Evolutionary conservation across 2,888 invertebrate genomes (phyloP).

Genomic region (Camptogramma bilineatum): DNA sequence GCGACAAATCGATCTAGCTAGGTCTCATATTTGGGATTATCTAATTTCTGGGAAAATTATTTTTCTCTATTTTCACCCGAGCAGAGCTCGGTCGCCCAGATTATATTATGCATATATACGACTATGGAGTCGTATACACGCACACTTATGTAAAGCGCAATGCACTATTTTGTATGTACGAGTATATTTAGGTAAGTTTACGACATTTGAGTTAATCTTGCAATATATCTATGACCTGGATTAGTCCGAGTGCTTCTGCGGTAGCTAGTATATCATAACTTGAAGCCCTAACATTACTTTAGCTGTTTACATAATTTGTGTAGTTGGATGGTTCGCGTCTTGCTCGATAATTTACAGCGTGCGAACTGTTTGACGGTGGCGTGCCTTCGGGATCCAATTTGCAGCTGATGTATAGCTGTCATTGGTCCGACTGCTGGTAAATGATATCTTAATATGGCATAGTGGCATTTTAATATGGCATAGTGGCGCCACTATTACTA

Average conservation of each 20-base stretch:
- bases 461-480: constrained; percentile 27
- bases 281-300: constrained; percentile 37
- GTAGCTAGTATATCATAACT: constrained; percentile 5
- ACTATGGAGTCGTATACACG: too few species aligned
- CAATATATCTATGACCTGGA: too few species aligned
- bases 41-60: too few species aligned
- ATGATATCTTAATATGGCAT: constrained; percentile 24
- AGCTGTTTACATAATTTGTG: constrained; percentile 55
- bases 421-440: constrained; percentile 23
- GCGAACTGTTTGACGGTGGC: constrained; percentile 61
- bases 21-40: too few species aligned
- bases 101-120: too few species aligned
- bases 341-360: constrained; percentile 46
- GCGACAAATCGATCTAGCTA: too few species aligned
- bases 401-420: constrained; percentile 52
- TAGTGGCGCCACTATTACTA: constrained; percentile 27
- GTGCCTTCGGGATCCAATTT: constrained; percentile 60
- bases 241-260: not conserved
- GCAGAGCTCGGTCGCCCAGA: too few species aligned
- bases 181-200: too few species aligned
- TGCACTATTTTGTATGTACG: too few species aligned
- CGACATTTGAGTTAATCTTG: too few species aligned
- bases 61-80: too few species aligned
- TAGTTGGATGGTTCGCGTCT: constrained; percentile 48
- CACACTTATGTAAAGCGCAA: too few species aligned